Conservation (phyloP, 1,140 invertebrate genomes). For the Oryctes rhinoceros region DNA sequence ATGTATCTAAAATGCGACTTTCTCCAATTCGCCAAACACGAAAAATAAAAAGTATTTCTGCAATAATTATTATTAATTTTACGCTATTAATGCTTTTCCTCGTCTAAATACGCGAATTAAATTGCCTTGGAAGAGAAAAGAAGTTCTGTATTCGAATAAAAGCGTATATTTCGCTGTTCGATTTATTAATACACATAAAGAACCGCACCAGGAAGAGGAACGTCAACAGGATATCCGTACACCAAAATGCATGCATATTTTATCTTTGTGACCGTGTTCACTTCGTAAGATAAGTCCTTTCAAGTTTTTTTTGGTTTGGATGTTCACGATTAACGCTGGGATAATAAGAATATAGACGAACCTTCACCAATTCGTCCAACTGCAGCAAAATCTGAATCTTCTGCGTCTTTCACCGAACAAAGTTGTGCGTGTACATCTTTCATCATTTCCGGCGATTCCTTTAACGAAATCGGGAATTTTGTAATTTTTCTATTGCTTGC, state of each 20-base stretch:
- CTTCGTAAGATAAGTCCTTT: too few relatives aligned
- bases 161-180: neutral
- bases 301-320: too few relatives aligned
- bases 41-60: neutral
- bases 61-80: neutral
- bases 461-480: too few relatives aligned
- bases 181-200: constrained; percentile 6
- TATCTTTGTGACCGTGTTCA: too few relatives aligned
- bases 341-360: too few relatives aligned
- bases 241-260: neutral
- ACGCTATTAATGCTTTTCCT: neutral
- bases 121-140: neutral
- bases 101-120: neutral
- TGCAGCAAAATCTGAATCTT: too few relatives aligned
- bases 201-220: neutral
- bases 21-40: neutral
- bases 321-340: too few relatives aligned
- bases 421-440: too few relatives aligned
- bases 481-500: too few relatives aligned
- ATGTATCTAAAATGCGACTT: neutral
- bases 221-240: neutral
- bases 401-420: too few relatives aligned
- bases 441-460: too few relatives aligned
- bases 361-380: too few relatives aligned
- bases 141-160: neutral